Base-by-base conservation (phyloP, 2,113 vertebrate genomes). In the Orientallactaga bullata region DNA sequence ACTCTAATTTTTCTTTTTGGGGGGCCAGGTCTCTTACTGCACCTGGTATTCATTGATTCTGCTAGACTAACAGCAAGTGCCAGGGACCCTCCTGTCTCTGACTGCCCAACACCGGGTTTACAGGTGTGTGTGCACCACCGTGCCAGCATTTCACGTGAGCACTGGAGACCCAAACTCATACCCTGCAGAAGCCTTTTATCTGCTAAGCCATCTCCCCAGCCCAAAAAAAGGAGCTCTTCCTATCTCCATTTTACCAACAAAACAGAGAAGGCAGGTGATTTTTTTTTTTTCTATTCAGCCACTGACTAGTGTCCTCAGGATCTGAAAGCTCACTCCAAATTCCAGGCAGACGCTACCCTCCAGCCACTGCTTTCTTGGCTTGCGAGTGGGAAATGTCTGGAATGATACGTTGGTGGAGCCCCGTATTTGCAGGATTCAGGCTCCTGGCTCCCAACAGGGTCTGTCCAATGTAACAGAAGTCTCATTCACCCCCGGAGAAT, bases 341-440 rank as follows among this genome's bases (percentile, higher is more conserved):
- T 35, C 82, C 69, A 55, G 71, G 15, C 7, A 23, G 26, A 17
- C 8, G 0, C 15, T 2, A 17, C 18, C 28, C 79, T 15, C 47
- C 12, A 23, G 42, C 78, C 5, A 3, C 39, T 16, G 30, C 47
- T 21, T 55, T 42, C 87, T 58, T 0, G 6, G 51, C 39, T 71
- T 35, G 15, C 2, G 12, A 21, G 24, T 7, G 65, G 26, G n/a
- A 58, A 16, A 65, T 60, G 58, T 71, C 72, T 37, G 51, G 37
- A 66, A 5, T 1, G 1, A 30, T 55, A 74, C 35, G 9, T 47
- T 74, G 2, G 2, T 0, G 1, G 39, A 61, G 13, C 9, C 24
- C 51, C 24, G 15, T 39, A 23, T 60, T 72, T 16, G 18, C 30
- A 72, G 79, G 55, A 93, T 12, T 20, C 30, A 47, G 26, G 32